phyloP scores from a whole-genome alignment of 2,888 invertebrate genomes.

The Cotesia congregata region DNA sequence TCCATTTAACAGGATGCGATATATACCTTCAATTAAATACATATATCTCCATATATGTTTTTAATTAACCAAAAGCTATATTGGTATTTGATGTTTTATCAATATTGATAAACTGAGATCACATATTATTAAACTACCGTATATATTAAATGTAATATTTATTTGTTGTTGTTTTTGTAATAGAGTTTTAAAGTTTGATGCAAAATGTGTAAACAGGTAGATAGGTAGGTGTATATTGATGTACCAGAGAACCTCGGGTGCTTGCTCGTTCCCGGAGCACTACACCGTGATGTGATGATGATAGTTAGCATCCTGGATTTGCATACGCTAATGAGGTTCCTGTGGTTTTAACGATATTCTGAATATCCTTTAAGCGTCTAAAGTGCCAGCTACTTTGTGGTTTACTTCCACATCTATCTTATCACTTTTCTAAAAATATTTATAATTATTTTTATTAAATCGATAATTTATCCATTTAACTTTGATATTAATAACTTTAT shows the following conservation, averaged over 20 bases:
- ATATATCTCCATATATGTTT: neutral
- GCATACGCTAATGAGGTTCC: constrained; percentile 69
- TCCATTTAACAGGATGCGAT: neutral
- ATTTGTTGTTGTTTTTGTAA: constrained; percentile 44
- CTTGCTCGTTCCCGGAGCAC: constrained; percentile 51
- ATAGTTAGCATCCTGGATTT: constrained; percentile 65
- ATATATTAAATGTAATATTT: neutral
- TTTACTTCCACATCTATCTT: constrained; percentile 32
- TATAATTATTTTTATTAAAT: too few species aligned
- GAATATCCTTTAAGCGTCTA: constrained; percentile 53
- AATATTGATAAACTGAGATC: neutral
- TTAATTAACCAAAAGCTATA: neutral
- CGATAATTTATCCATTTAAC: too few species aligned
- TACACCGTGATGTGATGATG: constrained; percentile 52
- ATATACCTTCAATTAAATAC: neutral
- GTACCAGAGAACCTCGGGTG: constrained; percentile 54
- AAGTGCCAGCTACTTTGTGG: constrained; percentile 42
- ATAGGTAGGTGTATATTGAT: constrained; percentile 44
- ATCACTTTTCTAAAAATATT: constrained; percentile 18
- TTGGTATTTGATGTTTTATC: neutral
- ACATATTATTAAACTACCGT: constrained; percentile 20
- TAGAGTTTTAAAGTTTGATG: constrained; percentile 57
- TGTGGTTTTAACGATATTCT: constrained; percentile 64
- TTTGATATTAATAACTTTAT: neutral
- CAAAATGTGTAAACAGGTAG: constrained; percentile 49